Base-by-base conservation (phyloP, 2,888 invertebrate species). In the Isoperla grammatica region DNA sequence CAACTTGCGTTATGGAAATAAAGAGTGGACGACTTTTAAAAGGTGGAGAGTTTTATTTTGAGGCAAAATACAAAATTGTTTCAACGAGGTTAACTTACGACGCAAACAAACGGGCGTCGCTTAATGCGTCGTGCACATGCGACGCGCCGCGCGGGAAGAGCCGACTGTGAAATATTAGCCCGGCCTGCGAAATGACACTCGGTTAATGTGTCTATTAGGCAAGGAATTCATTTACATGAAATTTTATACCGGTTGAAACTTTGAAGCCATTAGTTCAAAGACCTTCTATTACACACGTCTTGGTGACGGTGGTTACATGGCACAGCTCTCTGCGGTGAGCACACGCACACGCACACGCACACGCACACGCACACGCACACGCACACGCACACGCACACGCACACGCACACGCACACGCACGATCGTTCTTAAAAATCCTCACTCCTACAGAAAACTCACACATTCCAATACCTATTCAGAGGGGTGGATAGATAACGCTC, bases 201-300 rank as follows among this genome's bases (percentile, higher is more conserved):
- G 6, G 35, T 15, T 53, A 49, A 49, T 29, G 15, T 37, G 53
- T 15, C 53, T 39, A 53, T 53, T 53, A 53, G 53, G 20, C 15
- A 2, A 9, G 11, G 59, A 54, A 59, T 59, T 59, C 59, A 54
- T 59, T 59, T 54, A 59, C 59, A 59, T 59, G 59, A 54, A 40
- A 35, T 53, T 59, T 35, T 54, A 50, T 45, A 42, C 49, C 29
- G 49, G 35, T 15, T 22, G 15, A 13, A 13, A 29, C 49, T 49
- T 15, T n/a, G 29, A 46, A 46, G 46, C 5, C 46, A 46, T 46
- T 46, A 46, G 22, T 46, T 22, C 12, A 46, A 12, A 46, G 46
- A 20, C 1, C 20, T 42, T 3, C 13, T 12, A 42, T 29, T 29
- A 29, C 29, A 29, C 29, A 8, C 29, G 29, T 29, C 29, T 29